phyloP scores from a whole-genome alignment of 2,888 invertebrate genomes.

The Tachina lurida region DNA sequence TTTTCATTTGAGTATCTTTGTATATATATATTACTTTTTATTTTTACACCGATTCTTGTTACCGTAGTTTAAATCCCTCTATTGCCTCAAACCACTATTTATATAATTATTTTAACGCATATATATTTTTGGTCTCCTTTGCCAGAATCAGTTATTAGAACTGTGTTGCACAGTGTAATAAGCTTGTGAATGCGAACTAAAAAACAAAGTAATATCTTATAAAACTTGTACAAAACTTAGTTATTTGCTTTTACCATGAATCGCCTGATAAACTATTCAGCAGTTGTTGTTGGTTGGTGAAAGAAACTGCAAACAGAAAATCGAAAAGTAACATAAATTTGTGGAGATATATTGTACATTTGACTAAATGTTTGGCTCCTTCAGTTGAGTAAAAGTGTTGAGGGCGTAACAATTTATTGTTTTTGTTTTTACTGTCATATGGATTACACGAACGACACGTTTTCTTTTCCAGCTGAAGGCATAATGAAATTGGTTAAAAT shows the following conservation, averaged over 20 bases:
- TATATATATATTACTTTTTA: too few species aligned
- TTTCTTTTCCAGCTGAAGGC: conserved; percentile 7
- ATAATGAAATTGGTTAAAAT: conserved; percentile 41
- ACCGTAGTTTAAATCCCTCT: too few species aligned
- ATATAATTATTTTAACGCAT: too few species aligned
- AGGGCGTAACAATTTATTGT: conserved; percentile 36
- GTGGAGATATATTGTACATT: background rate
- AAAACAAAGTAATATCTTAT: background rate
- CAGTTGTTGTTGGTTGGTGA: background rate
- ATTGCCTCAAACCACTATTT: too few species aligned
- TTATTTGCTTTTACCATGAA: background rate
- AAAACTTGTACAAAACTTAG: conserved; percentile 6
- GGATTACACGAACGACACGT: conserved; percentile 8
- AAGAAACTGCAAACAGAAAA: background rate
- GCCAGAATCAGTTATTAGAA: too few species aligned
- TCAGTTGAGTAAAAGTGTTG: conserved; percentile 18
- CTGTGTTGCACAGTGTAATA: background rate
- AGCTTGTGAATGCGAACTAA: background rate
- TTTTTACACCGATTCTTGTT: too few species aligned
- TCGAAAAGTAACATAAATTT: background rate
- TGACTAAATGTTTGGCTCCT: conserved; percentile 19
- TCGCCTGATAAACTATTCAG: background rate
- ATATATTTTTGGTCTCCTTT: too few species aligned
- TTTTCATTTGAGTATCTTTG: too few species aligned
- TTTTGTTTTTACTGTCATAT: conserved; percentile 10